Percentiles rank a stretch among this genome's conserved stretches.
Evolutionary conservation across 2,888 invertebrate species (phyloP).

Genomic region (Dynastes maya): DNA sequence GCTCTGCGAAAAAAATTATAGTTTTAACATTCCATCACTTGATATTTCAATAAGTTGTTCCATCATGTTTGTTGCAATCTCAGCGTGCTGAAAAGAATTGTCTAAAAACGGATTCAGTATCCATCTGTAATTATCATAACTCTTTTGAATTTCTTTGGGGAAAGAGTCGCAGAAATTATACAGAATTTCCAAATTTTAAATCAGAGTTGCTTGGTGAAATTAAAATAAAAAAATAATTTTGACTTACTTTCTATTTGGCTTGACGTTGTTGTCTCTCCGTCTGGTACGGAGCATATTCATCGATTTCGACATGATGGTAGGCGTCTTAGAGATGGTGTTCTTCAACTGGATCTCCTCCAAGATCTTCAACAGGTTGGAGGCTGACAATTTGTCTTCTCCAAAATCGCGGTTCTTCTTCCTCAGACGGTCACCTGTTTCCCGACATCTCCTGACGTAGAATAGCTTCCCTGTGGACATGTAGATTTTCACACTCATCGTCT

Average conservation of each 20-base stretch:
- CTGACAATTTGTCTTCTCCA: neutral
- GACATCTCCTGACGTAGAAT: constrained; percentile 34
- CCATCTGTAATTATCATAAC: too few relatives aligned
- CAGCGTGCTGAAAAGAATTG: too few relatives aligned
- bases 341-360: constrained; percentile 8
- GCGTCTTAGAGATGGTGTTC: neutral
- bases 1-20: too few relatives aligned
- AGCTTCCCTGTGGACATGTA: constrained; percentile 35
- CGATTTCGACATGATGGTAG: constrained; percentile 74
- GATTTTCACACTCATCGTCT: constrained; percentile 11
- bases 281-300: constrained; percentile 88
- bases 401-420: constrained; percentile 8
- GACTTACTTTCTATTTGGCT: constrained; percentile 87
- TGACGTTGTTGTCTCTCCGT: constrained; percentile 89
- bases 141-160: too few relatives aligned
- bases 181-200: too few relatives aligned
- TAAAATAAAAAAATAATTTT: constrained; percentile 1
- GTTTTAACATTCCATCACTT: too few relatives aligned
- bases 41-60: too few relatives aligned
- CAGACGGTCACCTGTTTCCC: neutral
- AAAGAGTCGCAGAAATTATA: too few relatives aligned
- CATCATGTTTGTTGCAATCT: too few relatives aligned
- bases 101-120: too few relatives aligned
- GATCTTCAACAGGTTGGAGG: constrained; percentile 23
- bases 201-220: neutral